These are phyloP conservation scores for Phenganax subtilis DNA, from an alignment of 92 coral and sea anemone species.

Conservation along the genomic window DNA sequence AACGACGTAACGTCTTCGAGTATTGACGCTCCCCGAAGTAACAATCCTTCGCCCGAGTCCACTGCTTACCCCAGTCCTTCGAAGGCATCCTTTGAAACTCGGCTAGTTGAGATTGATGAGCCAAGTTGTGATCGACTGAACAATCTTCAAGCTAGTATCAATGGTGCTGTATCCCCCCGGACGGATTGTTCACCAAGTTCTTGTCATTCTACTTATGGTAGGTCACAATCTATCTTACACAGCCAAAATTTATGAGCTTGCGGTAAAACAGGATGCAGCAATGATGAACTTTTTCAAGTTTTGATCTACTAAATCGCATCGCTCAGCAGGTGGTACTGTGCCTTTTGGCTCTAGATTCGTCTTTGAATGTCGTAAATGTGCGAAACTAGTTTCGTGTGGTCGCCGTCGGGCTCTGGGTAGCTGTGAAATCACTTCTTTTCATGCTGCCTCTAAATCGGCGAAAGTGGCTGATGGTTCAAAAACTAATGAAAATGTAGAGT, in stretches of 20 bases:
- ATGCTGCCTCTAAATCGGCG: too few relatives aligned
- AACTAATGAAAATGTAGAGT: too few relatives aligned
- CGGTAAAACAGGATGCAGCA: too few relatives aligned
- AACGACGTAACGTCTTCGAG: conserved; percentile 61
- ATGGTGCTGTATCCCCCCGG: conserved; percentile 60
- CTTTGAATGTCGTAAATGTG: too few relatives aligned
- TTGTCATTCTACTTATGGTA: conserved; percentile 87
- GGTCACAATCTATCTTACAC: not conserved
- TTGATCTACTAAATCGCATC: too few relatives aligned
- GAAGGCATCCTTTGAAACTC: conserved; percentile 29
- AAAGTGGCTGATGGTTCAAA: too few relatives aligned
- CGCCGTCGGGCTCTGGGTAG: too few relatives aligned
- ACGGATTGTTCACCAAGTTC: conserved; percentile 72
- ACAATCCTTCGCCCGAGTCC: conserved; percentile 36
- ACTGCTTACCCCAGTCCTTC: conserved; percentile 19
- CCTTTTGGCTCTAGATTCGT: too few relatives aligned
- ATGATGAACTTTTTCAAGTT: not conserved
- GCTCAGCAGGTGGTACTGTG: too few relatives aligned
- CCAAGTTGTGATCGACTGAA: conserved; percentile 18
- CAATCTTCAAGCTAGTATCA: conserved; percentile 42
- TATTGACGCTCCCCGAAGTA: conserved; percentile 25
- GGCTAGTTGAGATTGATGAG: conserved; percentile 36
- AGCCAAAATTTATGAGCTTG: too few relatives aligned
- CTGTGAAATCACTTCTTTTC: too few relatives aligned
- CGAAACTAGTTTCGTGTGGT: too few relatives aligned